Evolutionary conservation across 2,888 invertebrate species (phyloP).

Genomic region (Hylaea fasciaria): DNA sequence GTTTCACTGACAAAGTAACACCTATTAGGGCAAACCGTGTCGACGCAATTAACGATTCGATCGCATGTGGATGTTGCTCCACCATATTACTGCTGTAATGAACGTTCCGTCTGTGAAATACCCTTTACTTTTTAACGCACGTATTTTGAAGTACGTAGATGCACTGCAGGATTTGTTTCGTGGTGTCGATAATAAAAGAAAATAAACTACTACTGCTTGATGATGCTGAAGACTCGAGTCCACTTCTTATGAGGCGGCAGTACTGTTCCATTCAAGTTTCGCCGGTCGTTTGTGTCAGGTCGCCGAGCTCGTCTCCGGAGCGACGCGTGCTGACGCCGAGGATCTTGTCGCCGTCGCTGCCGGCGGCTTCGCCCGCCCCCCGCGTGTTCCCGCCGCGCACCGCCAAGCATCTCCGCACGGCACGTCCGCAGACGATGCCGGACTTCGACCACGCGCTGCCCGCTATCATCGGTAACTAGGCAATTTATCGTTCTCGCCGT

Average conservation of each 20-base stretch:
- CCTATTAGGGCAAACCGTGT: not conserved
- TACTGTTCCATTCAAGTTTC: too few relatives aligned
- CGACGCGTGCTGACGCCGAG: slow-evolving; percentile 69
- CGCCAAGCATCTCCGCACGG: slow-evolving; percentile 56
- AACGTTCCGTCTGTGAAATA: not conserved
- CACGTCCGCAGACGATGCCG: slow-evolving; percentile 54
- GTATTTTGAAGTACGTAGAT: too few relatives aligned
- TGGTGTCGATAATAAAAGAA: too few relatives aligned
- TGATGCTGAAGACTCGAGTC: too few relatives aligned
- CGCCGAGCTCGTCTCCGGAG: slow-evolving; percentile 76
- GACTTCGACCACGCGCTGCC: slow-evolving; percentile 63
- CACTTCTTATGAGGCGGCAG: too few relatives aligned
- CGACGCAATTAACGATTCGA: slow-evolving; percentile 6
- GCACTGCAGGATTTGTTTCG: too few relatives aligned
- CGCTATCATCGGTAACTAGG: slow-evolving; percentile 62
- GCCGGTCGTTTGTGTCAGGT: slow-evolving; percentile 57
- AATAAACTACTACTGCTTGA: too few relatives aligned
- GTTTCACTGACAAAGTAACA: too few relatives aligned
- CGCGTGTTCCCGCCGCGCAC: slow-evolving; percentile 66
- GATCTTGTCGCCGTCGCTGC: slow-evolving; percentile 70
- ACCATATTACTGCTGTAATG: not conserved
- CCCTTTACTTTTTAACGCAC: too few relatives aligned
- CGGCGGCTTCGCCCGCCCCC: slow-evolving; percentile 62
- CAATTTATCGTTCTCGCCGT: too few relatives aligned
- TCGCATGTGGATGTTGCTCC: slow-evolving; percentile 16